Evolutionary conservation across 2,113 vertebrate genomes (phyloP).

Genomic region (Micronycteris hirsuta): DNA sequence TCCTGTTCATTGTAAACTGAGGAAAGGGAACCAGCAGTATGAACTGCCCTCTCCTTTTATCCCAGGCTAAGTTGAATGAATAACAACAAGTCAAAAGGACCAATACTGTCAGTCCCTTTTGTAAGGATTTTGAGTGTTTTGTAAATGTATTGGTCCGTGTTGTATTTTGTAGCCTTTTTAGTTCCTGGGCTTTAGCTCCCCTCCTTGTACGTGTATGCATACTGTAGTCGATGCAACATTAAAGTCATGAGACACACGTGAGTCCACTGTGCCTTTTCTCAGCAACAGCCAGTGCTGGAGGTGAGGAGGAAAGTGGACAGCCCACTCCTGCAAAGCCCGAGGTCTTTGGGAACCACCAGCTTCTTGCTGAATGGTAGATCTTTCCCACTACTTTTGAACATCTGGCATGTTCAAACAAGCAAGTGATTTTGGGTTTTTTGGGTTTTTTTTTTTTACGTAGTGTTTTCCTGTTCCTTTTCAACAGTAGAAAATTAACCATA

Average conservation of each 20-base stretch:
- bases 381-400: not conserved
- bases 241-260: constrained; percentile 87
- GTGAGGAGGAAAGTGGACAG: constrained; percentile 22
- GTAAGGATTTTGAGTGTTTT: constrained; percentile 98
- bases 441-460: not conserved
- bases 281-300: constrained; percentile 38
- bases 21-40: constrained; percentile 69
- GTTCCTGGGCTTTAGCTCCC: constrained; percentile 92
- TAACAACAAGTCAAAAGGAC: constrained; percentile 87
- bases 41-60: constrained; percentile 52
- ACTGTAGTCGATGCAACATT: constrained; percentile 91
- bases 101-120: constrained; percentile 93
- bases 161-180: constrained; percentile 98
- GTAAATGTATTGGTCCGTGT: constrained; percentile 98
- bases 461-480: not conserved
- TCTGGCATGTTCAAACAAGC: not conserved
- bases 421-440: not conserved
- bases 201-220: constrained; percentile 96
- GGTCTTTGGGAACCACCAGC: not conserved
- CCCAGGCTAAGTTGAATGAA: constrained; percentile 79
- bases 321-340: not conserved
- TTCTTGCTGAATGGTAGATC: not conserved
- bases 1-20: constrained; percentile 88
- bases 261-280: constrained; percentile 69
- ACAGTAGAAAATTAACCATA: not conserved